Conservation (phyloP, 2,113 vertebrate species). For the Takifugu bimaculatus region DNA sequence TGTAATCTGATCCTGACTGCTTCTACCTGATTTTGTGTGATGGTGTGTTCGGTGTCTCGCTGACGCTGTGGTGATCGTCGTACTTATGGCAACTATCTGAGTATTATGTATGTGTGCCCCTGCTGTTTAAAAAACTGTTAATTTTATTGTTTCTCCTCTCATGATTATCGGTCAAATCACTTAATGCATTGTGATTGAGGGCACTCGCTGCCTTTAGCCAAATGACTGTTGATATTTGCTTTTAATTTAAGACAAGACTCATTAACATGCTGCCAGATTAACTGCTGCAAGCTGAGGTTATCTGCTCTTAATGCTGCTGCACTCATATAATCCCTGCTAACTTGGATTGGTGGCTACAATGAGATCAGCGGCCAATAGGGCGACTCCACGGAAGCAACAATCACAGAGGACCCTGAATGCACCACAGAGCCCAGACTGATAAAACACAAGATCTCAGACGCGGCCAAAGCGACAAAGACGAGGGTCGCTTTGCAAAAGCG, state of each 20-base stretch:
- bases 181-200: slow-evolving; percentile 73
- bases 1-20: too few relatives aligned
- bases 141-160: slow-evolving; percentile 69
- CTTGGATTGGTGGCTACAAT: slow-evolving; percentile 65
- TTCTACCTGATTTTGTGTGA: background rate
- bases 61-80: background rate
- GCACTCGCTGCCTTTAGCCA: slow-evolving; percentile 52
- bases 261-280: slow-evolving; percentile 67
- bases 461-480: too few relatives aligned
- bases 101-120: background rate
- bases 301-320: slow-evolving; percentile 57
- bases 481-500: background rate
- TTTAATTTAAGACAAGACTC: slow-evolving; percentile 72
- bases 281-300: slow-evolving; percentile 56
- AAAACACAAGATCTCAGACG: too few relatives aligned
- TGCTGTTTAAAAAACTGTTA: slow-evolving; percentile 61
- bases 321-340: slow-evolving; percentile 64
- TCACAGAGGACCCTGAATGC: slow-evolving; percentile 15
- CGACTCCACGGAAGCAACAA: slow-evolving; percentile 4
- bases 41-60: background rate
- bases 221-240: slow-evolving; percentile 76
- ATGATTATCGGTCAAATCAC: slow-evolving; percentile 77
- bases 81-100: too few relatives aligned
- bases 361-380: slow-evolving; percentile 57
- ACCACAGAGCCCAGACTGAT: background rate